These are phyloP conservation scores for Phyllotreta striolata DNA, from an alignment of 2,888 invertebrate genomes.

Conservation along the genomic window DNA sequence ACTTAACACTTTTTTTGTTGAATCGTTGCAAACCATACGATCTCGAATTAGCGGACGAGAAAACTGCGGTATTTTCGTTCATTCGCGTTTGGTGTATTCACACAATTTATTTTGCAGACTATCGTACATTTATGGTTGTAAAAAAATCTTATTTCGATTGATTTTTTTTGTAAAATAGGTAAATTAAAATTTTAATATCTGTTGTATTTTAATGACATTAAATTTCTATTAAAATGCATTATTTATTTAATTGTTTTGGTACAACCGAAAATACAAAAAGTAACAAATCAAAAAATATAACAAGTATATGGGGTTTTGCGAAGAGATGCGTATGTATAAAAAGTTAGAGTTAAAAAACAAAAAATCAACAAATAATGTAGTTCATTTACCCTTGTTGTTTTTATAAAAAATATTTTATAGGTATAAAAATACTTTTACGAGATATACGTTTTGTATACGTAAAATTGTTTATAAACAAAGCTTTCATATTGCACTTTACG, in stretches of 20 bases:
- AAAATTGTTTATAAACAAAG: background rate
- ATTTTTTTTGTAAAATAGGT: slow-evolving; percentile 34
- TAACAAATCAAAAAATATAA: slow-evolving; percentile 22
- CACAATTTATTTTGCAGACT: no score
- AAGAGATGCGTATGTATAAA: no score
- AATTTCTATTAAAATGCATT: slow-evolving; percentile 24
- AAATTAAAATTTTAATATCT: slow-evolving; percentile 35
- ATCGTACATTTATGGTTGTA: slow-evolving; percentile 20
- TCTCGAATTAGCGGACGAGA: no score
- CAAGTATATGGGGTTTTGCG: slow-evolving; percentile 22
- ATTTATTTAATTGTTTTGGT: background rate
- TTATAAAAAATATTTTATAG: slow-evolving; percentile 21
- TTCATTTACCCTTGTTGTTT: slow-evolving; percentile 3
- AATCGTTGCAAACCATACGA: no score
- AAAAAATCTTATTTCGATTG: slow-evolving; percentile 27
- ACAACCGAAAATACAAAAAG: slow-evolving; percentile 23
- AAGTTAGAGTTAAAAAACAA: no score
- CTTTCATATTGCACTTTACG: background rate
- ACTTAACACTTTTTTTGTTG: no score
- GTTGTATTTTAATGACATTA: slow-evolving; percentile 36
- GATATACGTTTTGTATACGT: slow-evolving; percentile 5
- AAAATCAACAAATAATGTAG: no score
- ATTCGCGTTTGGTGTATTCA: no score
- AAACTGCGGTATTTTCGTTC: no score
- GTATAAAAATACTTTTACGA: slow-evolving; percentile 23